phyloP scores from a whole-genome alignment of 2,113 vertebrate genomes.

The Clarias gariepinus region DNA sequence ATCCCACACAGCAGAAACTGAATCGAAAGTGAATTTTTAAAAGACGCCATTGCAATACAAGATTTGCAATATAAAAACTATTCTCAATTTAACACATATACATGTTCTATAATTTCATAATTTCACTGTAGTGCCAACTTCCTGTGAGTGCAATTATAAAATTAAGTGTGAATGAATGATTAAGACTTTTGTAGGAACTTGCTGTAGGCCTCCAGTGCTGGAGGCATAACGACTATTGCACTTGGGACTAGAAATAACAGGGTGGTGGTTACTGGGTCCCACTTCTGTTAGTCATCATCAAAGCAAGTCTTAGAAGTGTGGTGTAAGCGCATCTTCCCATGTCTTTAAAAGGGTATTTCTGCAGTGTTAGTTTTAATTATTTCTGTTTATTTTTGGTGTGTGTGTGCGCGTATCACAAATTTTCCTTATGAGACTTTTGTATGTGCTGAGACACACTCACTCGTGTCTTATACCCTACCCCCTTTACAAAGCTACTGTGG shows the following conservation, averaged over 20 bases:
- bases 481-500: not conserved
- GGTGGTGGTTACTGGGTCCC: not conserved
- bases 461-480: not conserved
- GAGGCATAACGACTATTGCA: not conserved
- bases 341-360: not conserved
- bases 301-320: not conserved
- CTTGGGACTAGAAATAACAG: not conserved
- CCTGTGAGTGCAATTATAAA: not conserved
- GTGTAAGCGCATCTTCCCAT: not conserved
- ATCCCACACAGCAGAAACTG: too few species aligned
- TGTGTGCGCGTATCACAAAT: not conserved
- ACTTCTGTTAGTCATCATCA: not conserved
- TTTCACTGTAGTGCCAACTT: not conserved
- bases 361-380: not conserved
- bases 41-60: too few species aligned
- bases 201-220: not conserved
- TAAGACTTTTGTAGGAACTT: conserved; percentile 4
- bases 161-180: not conserved
- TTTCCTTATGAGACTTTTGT: not conserved
- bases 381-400: not conserved
- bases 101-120: not conserved
- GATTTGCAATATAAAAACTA: too few species aligned
- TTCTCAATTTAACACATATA: too few species aligned
- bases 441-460: not conserved
- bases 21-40: too few species aligned